Evolutionary conservation across 2,113 vertebrate genomes (phyloP), one percentile per base, ranked within the genome.

Genomic region (Lampris incognitus): DNA sequence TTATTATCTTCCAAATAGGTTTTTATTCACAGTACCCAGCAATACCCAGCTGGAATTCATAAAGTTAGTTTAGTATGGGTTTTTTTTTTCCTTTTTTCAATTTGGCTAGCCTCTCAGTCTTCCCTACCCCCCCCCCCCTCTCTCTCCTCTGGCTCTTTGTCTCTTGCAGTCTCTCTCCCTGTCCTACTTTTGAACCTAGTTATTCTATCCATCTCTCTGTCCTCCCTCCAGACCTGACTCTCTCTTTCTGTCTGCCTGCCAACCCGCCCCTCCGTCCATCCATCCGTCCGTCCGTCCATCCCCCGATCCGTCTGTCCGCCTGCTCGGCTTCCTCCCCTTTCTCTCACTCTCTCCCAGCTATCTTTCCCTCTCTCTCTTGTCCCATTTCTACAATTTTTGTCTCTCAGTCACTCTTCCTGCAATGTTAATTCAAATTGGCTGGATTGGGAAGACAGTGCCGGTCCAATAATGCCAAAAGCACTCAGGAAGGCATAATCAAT

Each of bases 401-500:
- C 69, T 51, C 79, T 81, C 86, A 80, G 87, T 89, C 88, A 85
- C 81, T 79, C 78, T 73, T 71, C 82, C 79, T 73, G 74, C 73
- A 78, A 88, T 90, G 89, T 91, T 93, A 85, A 92, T 92, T 92
- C 85, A 92, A 85, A 89, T 87, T 86, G 89, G 85, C 90, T 84
- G 78, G 76, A 90, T 89, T 69, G 81, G 84, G 87, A 88, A 82
- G 88, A 89, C 86, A 76, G 87, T 85, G 70, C 74, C 69, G 82
- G 88, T 92, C 88, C 90, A 89, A 91, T 91, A 91, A 92, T 78
- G 89, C 88, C 88, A 62, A 88, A 88, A 92, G 92, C 93, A 92
- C 91, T 93, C 92, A 92, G 75, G 63, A 84, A 87, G 68, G 88
- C 88, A 92, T 92, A 90, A 94, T 93, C 93, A 93, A 92, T 94